phyloP scores from a whole-genome alignment of 2,888 invertebrate species.

The Brachyptera risi region DNA sequence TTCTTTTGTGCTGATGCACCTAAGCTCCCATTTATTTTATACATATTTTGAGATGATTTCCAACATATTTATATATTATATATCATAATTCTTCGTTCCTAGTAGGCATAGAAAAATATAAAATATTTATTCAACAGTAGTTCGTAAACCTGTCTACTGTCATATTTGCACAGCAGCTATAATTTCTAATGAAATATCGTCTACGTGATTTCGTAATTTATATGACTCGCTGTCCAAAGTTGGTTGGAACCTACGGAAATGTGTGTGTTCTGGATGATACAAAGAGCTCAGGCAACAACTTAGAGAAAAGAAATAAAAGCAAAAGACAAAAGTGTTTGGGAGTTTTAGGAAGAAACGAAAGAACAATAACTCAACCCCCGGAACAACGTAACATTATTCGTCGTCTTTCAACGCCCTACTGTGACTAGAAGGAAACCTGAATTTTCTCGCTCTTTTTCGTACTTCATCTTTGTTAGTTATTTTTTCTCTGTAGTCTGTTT shows the following conservation, averaged over 20 bases:
- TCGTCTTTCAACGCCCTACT: slow-evolving; percentile 25
- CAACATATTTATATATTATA: too few species aligned
- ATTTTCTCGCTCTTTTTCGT: slow-evolving; percentile 29
- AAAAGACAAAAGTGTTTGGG: slow-evolving; percentile 19
- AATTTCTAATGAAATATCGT: too few species aligned
- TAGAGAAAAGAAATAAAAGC: slow-evolving; percentile 2
- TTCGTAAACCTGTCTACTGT: too few species aligned
- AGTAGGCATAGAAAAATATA: too few species aligned
- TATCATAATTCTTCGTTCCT: too few species aligned
- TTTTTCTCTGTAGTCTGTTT: slow-evolving; percentile 20
- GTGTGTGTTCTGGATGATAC: not conserved
- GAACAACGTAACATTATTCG: slow-evolving; percentile 26
- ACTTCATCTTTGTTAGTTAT: slow-evolving; percentile 25
- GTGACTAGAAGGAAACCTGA: slow-evolving; percentile 24
- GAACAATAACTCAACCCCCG: slow-evolving; percentile 30
- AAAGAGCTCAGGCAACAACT: slow-evolving; percentile 11
- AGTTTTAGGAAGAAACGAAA: slow-evolving; percentile 9
- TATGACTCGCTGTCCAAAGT: slow-evolving; percentile 11
- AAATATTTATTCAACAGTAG: too few species aligned
- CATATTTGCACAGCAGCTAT: too few species aligned
- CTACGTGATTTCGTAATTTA: slow-evolving; percentile 12
- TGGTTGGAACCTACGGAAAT: not conserved
- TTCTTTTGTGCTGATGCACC: too few species aligned
- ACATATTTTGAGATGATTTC: too few species aligned
- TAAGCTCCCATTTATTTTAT: too few species aligned